A percentile compares a stretch with the other conserved stretches of the same genome.
phyloP scores from a whole-genome alignment of 2,888 invertebrate species.

The Parelbella ahira region DNA sequence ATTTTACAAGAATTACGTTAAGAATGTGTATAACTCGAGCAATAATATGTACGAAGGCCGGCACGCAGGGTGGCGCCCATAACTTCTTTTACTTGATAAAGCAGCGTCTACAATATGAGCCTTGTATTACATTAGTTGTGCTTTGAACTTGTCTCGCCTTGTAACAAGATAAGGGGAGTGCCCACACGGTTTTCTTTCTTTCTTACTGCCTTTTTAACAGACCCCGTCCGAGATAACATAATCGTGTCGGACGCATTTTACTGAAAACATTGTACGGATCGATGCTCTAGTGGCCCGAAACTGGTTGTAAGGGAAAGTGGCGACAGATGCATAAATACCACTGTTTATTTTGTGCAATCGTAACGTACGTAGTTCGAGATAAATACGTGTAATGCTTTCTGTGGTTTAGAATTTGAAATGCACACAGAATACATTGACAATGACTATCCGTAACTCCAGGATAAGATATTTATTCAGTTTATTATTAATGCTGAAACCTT shows the following conservation, averaged over 20 bases:
- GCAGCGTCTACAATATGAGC: constrained; percentile 38
- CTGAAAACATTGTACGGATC: constrained; percentile 29
- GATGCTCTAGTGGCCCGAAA: constrained; percentile 22
- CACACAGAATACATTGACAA: too few relatives aligned
- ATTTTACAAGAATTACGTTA: constrained; percentile 16
- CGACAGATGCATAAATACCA: constrained; percentile 9
- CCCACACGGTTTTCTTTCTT: constrained; percentile 49
- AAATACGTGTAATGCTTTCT: background rate
- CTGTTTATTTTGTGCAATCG: constrained; percentile 11
- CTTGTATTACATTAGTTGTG: constrained; percentile 45
- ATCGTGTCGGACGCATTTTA: constrained; percentile 34
- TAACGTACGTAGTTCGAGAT: constrained; percentile 1
- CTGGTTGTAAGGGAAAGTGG: constrained; percentile 17
- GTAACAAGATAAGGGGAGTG: constrained; percentile 38
- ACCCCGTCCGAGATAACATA: constrained; percentile 33
- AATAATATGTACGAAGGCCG: constrained; percentile 9
- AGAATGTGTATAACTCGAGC: constrained; percentile 21
- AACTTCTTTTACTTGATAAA: constrained; percentile 45
- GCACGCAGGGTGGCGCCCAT: constrained; percentile 39
- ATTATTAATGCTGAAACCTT: too few relatives aligned
- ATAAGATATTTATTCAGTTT: too few relatives aligned
- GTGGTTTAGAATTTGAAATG: background rate
- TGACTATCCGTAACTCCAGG: too few relatives aligned
- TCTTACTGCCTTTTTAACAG: constrained; percentile 34
- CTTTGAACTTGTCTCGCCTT: constrained; percentile 33